These are phyloP conservation scores for Xestia c-nigrum DNA, from an alignment of 2,888 invertebrate species.

Conservation along the genomic window DNA sequence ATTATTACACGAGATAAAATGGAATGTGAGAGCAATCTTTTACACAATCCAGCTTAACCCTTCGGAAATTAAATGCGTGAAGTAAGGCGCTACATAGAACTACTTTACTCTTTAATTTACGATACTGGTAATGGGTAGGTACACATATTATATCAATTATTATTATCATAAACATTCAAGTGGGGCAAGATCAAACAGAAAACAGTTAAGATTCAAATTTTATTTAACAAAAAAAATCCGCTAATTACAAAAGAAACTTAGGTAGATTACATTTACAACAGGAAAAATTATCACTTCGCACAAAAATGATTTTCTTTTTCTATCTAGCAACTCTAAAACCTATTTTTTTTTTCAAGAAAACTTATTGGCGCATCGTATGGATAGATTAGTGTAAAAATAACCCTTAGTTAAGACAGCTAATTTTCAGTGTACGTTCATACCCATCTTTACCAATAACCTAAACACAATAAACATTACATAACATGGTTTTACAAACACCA, in stretches of 20 bases:
- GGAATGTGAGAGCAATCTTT: background rate
- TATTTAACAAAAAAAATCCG: conserved; percentile 14
- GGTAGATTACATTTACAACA: no score
- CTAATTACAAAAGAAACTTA: background rate
- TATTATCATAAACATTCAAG: no score
- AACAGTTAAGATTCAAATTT: conserved; percentile 5
- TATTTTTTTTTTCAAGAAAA: no score
- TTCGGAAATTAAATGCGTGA: background rate
- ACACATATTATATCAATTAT: no score
- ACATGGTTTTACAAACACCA: background rate
- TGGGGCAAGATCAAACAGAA: no score
- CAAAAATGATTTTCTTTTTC: no score
- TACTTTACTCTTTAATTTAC: no score
- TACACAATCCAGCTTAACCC: background rate
- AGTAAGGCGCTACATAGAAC: background rate
- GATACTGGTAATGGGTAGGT: no score
- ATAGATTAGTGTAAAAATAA: no score
- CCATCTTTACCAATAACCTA: background rate
- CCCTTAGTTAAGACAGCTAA: background rate
- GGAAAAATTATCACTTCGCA: no score
- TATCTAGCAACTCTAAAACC: no score
- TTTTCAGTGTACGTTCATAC: background rate
- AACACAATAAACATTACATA: background rate
- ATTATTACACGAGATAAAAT: background rate
- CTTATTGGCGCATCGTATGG: no score